Conservation (phyloP, 2,113 vertebrate genomes). For the Acrocephalus arundinaceus region DNA sequence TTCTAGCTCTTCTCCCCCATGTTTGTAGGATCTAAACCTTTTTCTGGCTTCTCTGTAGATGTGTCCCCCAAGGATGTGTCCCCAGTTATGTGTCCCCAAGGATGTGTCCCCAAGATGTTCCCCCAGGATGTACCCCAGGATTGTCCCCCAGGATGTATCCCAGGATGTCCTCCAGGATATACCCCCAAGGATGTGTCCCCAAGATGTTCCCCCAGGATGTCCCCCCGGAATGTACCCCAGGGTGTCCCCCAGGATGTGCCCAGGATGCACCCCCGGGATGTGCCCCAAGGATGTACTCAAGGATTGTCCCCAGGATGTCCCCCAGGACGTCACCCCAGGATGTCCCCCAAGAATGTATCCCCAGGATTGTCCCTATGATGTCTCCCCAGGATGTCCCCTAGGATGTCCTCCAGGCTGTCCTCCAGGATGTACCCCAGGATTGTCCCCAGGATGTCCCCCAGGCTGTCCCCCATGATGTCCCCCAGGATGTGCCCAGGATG, state of each 20-base stretch:
- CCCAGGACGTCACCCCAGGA: background rate
- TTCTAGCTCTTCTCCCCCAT: background rate
- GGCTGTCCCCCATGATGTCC: background rate
- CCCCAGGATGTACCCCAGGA: background rate
- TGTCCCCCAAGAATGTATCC: background rate
- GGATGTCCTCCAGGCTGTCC: background rate
- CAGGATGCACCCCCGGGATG: background rate
- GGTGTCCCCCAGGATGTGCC: background rate
- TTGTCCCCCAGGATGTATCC: background rate
- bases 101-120: background rate
- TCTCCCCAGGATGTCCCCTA: background rate
- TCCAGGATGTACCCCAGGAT: background rate
- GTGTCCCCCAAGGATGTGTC: too few relatives aligned
- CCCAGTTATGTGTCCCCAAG: too few relatives aligned
- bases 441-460: background rate
- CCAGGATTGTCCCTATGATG: background rate
- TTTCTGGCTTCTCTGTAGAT: background rate
- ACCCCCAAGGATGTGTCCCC: too few relatives aligned
- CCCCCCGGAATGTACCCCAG: background rate
- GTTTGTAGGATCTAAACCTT: background rate
- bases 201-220: background rate
- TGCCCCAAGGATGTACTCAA: background rate
- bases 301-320: too few relatives aligned
- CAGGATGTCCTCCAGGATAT: background rate
- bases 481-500: too few relatives aligned